Evolutionary conservation across 2,888 invertebrate species (phyloP).

Genomic region (Cryptocephalus primarius): DNA sequence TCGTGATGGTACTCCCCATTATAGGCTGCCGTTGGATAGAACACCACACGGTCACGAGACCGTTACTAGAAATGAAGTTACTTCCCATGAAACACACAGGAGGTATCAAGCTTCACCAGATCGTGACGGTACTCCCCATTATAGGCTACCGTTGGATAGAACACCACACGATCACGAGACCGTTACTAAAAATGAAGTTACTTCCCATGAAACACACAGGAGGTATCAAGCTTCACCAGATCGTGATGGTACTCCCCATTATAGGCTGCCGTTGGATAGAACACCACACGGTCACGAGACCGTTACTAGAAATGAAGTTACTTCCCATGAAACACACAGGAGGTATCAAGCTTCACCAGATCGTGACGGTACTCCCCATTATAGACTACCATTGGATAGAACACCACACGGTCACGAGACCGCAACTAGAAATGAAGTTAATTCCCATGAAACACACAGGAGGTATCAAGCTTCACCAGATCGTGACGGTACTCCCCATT

Average conservation of each 20-base stretch:
- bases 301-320: neutral
- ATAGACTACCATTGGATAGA: constrained; percentile 29
- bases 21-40: constrained; percentile 7
- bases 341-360: neutral
- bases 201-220: neutral
- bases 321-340: neutral
- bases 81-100: too few relatives aligned
- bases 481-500: constrained; percentile 25
- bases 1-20: constrained; percentile 7
- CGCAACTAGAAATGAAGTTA: neutral
- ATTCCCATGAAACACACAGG: neutral
- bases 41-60: too few relatives aligned
- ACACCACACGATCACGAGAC: too few relatives aligned
- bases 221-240: neutral
- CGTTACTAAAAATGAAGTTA: too few relatives aligned
- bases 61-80: too few relatives aligned
- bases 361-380: constrained; percentile 24
- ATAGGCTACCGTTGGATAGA: constrained; percentile 7
- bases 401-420: constrained; percentile 10
- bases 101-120: too few relatives aligned
- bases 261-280: constrained; percentile 7
- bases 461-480: constrained; percentile 1
- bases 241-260: constrained; percentile 13
- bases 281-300: constrained; percentile 8
- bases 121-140: constrained; percentile 7